Evolutionary conservation across 2,888 invertebrate species (phyloP).

Genomic region (Eristalis tenax): DNA sequence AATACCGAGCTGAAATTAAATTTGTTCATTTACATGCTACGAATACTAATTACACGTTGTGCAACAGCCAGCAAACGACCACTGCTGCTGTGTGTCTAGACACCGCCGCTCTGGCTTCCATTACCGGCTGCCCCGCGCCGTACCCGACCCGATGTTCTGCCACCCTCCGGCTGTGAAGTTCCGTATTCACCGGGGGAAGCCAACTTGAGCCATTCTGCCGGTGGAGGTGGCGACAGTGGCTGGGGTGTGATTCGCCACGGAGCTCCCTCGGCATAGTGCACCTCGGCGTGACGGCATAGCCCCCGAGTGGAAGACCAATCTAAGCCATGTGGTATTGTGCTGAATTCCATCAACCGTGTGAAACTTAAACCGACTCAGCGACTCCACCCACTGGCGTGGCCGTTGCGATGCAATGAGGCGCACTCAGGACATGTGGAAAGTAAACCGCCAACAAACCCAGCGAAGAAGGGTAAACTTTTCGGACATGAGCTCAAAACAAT

Average conservation of each 20-base stretch:
- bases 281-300: constrained; percentile 22
- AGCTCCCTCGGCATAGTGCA: constrained; percentile 29
- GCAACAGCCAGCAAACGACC: constrained; percentile 63
- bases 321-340: not conserved
- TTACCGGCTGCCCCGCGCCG: constrained; percentile 4
- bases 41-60: constrained; percentile 70
- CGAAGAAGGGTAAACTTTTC: constrained; percentile 30
- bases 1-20: constrained; percentile 65
- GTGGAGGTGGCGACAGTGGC: not conserved
- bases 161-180: constrained; percentile 34
- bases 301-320: not conserved
- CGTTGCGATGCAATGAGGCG: not conserved
- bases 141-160: not conserved
- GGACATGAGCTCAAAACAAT: constrained; percentile 6
- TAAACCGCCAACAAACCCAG: not conserved
- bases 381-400: not conserved
- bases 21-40: constrained; percentile 68
- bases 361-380: constrained; percentile 4
- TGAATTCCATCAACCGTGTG: constrained; percentile 30
- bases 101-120: constrained; percentile 29
- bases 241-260: not conserved
- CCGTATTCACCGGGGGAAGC: constrained; percentile 31
- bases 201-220: not conserved
- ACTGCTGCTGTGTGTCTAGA: constrained; percentile 46
- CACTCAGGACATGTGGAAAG: not conserved